Base-by-base conservation (phyloP, 2,888 invertebrate species). In the Strigamia maritima region DNA sequence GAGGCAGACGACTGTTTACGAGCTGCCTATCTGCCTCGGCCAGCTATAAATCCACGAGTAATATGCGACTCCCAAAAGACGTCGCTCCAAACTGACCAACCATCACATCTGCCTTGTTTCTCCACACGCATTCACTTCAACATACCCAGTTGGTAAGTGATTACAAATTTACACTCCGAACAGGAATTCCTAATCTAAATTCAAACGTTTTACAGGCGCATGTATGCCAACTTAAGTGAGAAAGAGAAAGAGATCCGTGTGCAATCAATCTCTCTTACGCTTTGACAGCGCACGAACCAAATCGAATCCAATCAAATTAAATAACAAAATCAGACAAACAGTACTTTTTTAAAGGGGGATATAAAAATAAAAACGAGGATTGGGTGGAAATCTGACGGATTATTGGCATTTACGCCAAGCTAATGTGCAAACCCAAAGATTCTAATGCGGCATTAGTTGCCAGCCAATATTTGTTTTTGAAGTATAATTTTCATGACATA, bases 61-160 rank as follows among this genome's bases (percentile, higher is more conserved):
- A 65, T 65, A 65, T 65, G 65, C 65, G 65, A 26, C 65, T 65
- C 65, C 65, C 65, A 65, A 65, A 65, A 65, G 65, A 65, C 65
- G 24, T 26, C 49, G 65, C 65, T 49, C 49, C 6, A 3, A 49
- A 65, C 65, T 65, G 65, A 65, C 65, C 65, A 65, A 65, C 65
- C 65, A 10, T 65, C 65, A 65, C 65, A 65, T 49, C 49, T 16
- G 49, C 19, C n/a, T 49, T 49, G 49, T 49, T 49, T 49, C 49
- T 49, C 49, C n/a, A 49, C 8, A 49, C 49, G 49, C 26, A 65
- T 3, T 49, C 65, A 16, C 60, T 60, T 60, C 19, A 6, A 19
- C 60, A 6, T 10, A 60, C 60, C 60, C 60, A 19, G 24, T n/a
- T 10, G 24, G 4, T 16, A 65, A 65, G 65, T 65, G 65, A 65